Evolutionary conservation across 2,113 vertebrate genomes (phyloP), one percentile per base, ranked within the genome.

Genomic region (Nymphicus hollandicus): DNA sequence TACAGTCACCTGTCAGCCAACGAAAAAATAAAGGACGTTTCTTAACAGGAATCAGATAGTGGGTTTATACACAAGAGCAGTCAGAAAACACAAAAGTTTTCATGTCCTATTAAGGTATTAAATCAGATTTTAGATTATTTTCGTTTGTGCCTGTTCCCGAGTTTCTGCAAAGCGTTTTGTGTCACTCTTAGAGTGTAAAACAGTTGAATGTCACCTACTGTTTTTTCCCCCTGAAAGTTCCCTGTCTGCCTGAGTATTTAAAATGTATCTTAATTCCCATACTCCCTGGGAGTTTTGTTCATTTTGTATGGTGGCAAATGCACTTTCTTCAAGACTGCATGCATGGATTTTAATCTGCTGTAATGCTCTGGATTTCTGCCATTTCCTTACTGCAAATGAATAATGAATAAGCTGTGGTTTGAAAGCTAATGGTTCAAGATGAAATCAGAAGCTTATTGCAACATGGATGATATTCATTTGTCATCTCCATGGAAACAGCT

Each of bases 361-460:
- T 97, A 95, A 91, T 64, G 93, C 72, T 86, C 93, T 95, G 92
- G 77, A 74, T 83, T 74, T 91, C 95, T 95, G 94, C 96, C 93
- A 95, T 97, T 97, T 98, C 97, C 95, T 97, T 90, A 49, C 91
- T 93, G 91, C 88, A 83, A 50, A 97, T 98, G 97, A 97, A 98
- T 98, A 98, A 98, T 97, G 96, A 97, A 98, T 97, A 97, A 97
- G 88, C 88, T 87, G 89, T 96, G 97, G 93, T 89, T 97, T 88
- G 92, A 91, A 96, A 97, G 95, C 96, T 97, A 97, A 98, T 97
- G 97, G 97, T 95, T 98, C 93, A 79, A 95, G 97, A 97, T 97
- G 95, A 97, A 97, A 97, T 97, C 97, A 95, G 96, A 91, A 96
- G 93, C 97, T 97, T 90, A 41, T 84, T 96, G 94, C 95, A 96